Conservation (phyloP, 2,113 vertebrate species). For the Mixornis gularis region DNA sequence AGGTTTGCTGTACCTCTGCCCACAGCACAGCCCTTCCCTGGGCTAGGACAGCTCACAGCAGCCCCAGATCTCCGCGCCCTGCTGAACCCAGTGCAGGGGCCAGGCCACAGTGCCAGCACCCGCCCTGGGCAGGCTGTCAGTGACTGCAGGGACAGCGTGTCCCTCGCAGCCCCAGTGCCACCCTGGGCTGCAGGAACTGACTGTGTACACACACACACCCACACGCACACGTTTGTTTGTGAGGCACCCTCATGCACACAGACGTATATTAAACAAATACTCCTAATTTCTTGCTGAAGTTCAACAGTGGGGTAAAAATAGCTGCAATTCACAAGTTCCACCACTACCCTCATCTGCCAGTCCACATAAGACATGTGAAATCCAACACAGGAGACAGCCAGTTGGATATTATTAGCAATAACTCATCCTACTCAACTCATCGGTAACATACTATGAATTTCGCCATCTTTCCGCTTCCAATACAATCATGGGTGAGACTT, state of each 20-base stretch:
- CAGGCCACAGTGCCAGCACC: not conserved
- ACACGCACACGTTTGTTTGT: not conserved
- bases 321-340: constrained; percentile 21
- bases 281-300: not conserved
- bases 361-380: constrained; percentile 23
- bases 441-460: not conserved
- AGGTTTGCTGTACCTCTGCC: not conserved
- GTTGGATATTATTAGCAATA: constrained; percentile 30
- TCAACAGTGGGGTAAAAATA: constrained; percentile 29
- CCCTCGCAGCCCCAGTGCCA: not conserved
- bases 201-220: not conserved
- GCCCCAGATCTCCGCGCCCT: not conserved
- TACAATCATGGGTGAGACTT: not conserved
- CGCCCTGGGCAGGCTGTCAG: not conserved
- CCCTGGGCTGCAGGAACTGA: too few species aligned
- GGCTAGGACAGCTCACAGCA: fast-evolving
- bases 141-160: not conserved
- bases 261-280: not conserved
- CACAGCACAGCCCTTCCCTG: not conserved
- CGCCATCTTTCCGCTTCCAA: not conserved
- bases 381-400: not conserved
- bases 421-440: constrained; percentile 32
- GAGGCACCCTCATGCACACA: not conserved
- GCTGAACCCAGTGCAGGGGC: fast-evolving
- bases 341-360: constrained; percentile 7